A percentile compares a stretch with the other conserved stretches of the same genome.
These are phyloP conservation scores for Mixornis gularis DNA, from an alignment of 2,113 vertebrate genomes.

Conservation along the genomic window DNA sequence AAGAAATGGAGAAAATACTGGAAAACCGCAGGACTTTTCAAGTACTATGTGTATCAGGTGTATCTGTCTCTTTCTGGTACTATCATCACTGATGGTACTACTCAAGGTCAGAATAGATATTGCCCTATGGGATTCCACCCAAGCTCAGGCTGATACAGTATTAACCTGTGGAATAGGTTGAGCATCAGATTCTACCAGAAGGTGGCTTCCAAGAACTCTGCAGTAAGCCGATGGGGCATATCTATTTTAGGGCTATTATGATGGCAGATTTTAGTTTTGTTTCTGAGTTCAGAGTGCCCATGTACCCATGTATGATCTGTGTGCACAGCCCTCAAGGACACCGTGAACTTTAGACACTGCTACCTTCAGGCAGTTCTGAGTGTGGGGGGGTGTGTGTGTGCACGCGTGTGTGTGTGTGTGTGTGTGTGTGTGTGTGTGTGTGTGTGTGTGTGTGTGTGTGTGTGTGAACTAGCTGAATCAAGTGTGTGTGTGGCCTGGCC, in stretches of 20 bases:
- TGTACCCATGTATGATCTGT: rapidly evolving
- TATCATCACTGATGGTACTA: background rate
- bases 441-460: rapidly evolving
- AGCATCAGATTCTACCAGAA: background rate
- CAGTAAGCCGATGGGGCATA: background rate
- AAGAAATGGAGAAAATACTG: background rate
- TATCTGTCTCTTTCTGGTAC: background rate
- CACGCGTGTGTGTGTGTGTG: rapidly evolving
- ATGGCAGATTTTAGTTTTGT: background rate
- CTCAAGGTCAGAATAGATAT: background rate
- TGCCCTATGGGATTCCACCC: background rate
- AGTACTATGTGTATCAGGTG: background rate
- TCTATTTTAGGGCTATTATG: background rate
- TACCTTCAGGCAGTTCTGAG: rapidly evolving
- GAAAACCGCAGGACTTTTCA: background rate
- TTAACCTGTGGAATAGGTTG: background rate
- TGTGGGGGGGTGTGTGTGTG: too few species aligned
- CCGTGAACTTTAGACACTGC: rapidly evolving
- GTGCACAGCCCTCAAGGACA: too few species aligned
- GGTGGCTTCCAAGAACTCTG: background rate
- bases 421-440: too few species aligned
- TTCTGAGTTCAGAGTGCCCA: background rate
- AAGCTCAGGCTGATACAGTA: background rate
- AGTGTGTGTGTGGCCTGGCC: rapidly evolving
- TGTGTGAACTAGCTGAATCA: background rate